A percentile compares a stretch with the other conserved stretches of the same genome.
phyloP scores from a whole-genome alignment of 2,888 invertebrate genomes.

The Onchidella celtica region DNA sequence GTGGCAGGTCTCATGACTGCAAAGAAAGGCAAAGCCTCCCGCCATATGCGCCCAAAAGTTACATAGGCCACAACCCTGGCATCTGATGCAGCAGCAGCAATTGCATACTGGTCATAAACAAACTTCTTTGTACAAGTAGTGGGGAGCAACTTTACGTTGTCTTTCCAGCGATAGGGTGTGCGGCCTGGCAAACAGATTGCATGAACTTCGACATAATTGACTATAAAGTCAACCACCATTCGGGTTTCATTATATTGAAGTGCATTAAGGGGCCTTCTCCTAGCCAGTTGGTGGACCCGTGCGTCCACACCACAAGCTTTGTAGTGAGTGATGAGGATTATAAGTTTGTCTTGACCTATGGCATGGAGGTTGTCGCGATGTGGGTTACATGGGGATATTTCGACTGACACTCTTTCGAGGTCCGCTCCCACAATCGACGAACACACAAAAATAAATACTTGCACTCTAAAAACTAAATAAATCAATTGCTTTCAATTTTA shows the following conservation, averaged over 20 bases:
- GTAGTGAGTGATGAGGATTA: constrained; percentile 14
- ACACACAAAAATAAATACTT: too few species aligned
- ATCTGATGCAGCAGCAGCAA: background rate
- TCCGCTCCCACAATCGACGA: too few species aligned
- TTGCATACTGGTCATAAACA: background rate
- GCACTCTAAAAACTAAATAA: too few species aligned
- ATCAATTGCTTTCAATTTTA: too few species aligned
- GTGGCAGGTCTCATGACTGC: constrained; percentile 6
- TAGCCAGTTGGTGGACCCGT: constrained; percentile 1
- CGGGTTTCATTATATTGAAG: constrained; percentile 35
- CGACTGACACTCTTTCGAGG: too few species aligned
- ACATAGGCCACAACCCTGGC: background rate
- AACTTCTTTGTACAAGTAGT: constrained; percentile 11
- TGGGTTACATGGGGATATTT: too few species aligned
- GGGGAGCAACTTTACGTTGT: constrained; percentile 10
- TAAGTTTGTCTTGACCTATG: constrained; percentile 12
- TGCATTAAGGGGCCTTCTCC: background rate
- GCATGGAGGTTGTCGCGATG: too few species aligned
- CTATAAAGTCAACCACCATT: constrained; percentile 41
- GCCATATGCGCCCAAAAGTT: background rate
- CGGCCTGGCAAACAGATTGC: constrained; percentile 49
- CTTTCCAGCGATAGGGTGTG: background rate
- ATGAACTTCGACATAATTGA: constrained; percentile 49
- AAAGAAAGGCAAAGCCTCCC: background rate
- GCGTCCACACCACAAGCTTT: constrained; percentile 30